Conservation (phyloP, 2,888 invertebrate species). For the Amaurobius ferox region DNA sequence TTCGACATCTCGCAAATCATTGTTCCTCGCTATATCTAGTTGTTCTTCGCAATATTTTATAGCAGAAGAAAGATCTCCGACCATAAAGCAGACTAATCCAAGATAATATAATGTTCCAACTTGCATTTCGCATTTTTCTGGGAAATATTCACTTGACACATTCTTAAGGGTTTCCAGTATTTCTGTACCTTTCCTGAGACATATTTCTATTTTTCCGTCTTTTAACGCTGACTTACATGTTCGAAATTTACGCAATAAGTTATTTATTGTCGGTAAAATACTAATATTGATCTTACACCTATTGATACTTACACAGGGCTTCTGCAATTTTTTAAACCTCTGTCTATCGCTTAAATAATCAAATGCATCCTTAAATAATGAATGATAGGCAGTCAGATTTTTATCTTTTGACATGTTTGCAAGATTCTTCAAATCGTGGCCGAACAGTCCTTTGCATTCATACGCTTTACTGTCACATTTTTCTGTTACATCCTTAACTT, state of each 20-base stretch:
- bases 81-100: not conserved
- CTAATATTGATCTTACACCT: not conserved
- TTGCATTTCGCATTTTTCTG: not conserved
- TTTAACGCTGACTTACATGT: not conserved
- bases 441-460: not conserved
- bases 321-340: conserved; percentile 25
- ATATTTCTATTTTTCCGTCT: not conserved
- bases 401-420: conserved; percentile 15
- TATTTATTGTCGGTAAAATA: not conserved
- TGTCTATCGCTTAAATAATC: not conserved
- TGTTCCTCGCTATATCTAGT: not conserved
- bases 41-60: not conserved
- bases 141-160: not conserved
- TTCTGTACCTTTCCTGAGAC: not conserved
- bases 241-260: not conserved
- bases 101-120: not conserved
- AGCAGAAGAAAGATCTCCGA: not conserved
- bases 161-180: not conserved
- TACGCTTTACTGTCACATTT: not conserved
- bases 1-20: not conserved
- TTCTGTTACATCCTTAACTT: too few species aligned
- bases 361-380: conserved; percentile 26
- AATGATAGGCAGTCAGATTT: conserved; percentile 3
- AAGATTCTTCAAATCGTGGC: conserved; percentile 22
- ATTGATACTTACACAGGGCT: not conserved